Conservation (phyloP, 2,888 invertebrate species). For the Tipula unca region DNA sequence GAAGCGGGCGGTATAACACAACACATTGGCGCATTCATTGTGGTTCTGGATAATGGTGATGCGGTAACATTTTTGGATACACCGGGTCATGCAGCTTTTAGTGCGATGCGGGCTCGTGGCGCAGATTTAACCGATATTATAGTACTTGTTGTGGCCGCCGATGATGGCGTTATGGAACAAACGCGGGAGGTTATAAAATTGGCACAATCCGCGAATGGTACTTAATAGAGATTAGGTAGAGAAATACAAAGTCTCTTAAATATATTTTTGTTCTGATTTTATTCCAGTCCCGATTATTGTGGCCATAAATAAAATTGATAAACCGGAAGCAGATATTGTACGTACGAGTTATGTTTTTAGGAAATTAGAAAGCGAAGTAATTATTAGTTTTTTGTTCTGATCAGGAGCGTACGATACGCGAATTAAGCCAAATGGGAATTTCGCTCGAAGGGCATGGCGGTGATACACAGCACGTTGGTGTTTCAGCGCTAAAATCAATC, state of each 20-base stretch:
- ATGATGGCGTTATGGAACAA: slow-evolving; percentile 98
- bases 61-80: slow-evolving; percentile 93
- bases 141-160: slow-evolving; percentile 93
- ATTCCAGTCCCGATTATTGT: slow-evolving; percentile 86
- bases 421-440: slow-evolving; percentile 69
- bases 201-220: slow-evolving; percentile 69
- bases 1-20: slow-evolving; percentile 99
- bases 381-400: neutral
- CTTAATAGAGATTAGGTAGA: too few species aligned
- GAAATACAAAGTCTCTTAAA: slow-evolving; percentile 3
- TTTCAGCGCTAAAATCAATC: slow-evolving; percentile 80
- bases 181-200: slow-evolving; percentile 84
- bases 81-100: slow-evolving; percentile 97
- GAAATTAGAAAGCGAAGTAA: too few species aligned
- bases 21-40: slow-evolving; percentile 96
- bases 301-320: slow-evolving; percentile 97
- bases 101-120: slow-evolving; percentile 89
- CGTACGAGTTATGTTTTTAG: slow-evolving; percentile 35
- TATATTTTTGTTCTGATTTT: too few species aligned
- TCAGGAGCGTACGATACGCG: slow-evolving; percentile 64
- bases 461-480: slow-evolving; percentile 80
- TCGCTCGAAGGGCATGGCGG: slow-evolving; percentile 84
- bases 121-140: slow-evolving; percentile 90
- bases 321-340: slow-evolving; percentile 81
- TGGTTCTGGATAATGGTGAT: slow-evolving; percentile 59